Conservation (phyloP, 2,797 vertebrate genomes). For the Sciurus carolinensis region DNA sequence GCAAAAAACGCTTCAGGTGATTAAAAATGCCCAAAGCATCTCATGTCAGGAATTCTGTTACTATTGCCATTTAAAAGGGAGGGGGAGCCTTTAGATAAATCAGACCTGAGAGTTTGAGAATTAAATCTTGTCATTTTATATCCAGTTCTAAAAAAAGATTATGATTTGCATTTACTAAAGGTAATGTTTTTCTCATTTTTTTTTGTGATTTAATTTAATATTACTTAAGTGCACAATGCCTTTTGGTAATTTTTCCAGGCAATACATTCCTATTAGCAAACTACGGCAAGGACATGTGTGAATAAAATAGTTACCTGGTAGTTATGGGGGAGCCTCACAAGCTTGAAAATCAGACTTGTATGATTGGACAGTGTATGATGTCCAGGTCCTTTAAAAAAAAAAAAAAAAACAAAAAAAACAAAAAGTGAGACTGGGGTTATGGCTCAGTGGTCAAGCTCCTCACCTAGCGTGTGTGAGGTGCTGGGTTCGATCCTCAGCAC, state of each 20-base stretch:
- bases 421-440: no score
- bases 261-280: conserved; percentile 54
- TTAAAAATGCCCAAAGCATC: conserved; percentile 59
- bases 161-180: conserved; percentile 44
- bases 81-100: background rate
- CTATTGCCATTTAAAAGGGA: background rate
- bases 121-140: conserved; percentile 38
- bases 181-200: conserved; percentile 2
- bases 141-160: conserved; percentile 44
- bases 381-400: background rate
- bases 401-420: background rate
- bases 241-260: conserved; percentile 17
- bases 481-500: no score
- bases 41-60: conserved; percentile 34
- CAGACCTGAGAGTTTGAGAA: conserved; percentile 22
- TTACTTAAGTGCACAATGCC: background rate
- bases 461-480: no score
- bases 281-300: conserved; percentile 18
- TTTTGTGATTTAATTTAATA: conserved; percentile 40
- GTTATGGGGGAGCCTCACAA: background rate
- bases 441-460: no score
- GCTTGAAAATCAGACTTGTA: conserved; percentile 48
- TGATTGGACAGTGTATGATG: background rate
- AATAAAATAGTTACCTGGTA: conserved; percentile 23
- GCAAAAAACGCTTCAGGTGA: conserved; percentile 41